Base-by-base conservation (phyloP, 2,888 invertebrate species). In the Kryphioiulus occultus region DNA sequence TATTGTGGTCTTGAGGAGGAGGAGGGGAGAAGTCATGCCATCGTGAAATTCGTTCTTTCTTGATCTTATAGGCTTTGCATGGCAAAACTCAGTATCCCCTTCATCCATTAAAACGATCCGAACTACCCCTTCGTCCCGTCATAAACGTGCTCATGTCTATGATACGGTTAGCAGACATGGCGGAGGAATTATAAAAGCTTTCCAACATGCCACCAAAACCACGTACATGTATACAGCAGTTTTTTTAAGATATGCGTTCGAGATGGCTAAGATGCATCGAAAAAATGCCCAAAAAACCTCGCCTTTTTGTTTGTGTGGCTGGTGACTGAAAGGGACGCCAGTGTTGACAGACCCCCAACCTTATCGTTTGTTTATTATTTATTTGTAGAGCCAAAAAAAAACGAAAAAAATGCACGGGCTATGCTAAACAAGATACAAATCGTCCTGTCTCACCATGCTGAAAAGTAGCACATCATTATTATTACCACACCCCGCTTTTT, bases 401-500 rank as follows among this genome's bases (percentile, higher is more conserved):
- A n/a, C 7, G n/a, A 26, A 68, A 26, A 68, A 59, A 68, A 19
- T 26, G 68, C 0, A 68, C 22, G 68, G 68, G 68, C 5, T 26
- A 68, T 68, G 26, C 68, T 19, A 26, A 68, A 68, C 68, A 26
- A 68, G 68, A 68, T 68, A 68, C 68, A 68, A 68, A 68, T 68
- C 68, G 68, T 68, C 68, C 26, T 68, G 68, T 68, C 68, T 68
- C 68, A 68, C 26, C 68, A 19, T 68, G 68, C 68, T 68, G 68
- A 68, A 68, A 68, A 68, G 68, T 68, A 68, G 68, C 68, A 68
- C 68, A 68, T 68, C 68, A 68, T 68, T 68, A 59, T 59, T 59
- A 68, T 68, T 68, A 68, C 68, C 68, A 68, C 68, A 68, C 68
- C 68, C 68, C 68, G 26, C 68, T 68, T 68, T 68, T 68, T 68